Base-by-base conservation (phyloP, 2,888 invertebrate genomes). In the Drosophila percnosoma region DNA sequence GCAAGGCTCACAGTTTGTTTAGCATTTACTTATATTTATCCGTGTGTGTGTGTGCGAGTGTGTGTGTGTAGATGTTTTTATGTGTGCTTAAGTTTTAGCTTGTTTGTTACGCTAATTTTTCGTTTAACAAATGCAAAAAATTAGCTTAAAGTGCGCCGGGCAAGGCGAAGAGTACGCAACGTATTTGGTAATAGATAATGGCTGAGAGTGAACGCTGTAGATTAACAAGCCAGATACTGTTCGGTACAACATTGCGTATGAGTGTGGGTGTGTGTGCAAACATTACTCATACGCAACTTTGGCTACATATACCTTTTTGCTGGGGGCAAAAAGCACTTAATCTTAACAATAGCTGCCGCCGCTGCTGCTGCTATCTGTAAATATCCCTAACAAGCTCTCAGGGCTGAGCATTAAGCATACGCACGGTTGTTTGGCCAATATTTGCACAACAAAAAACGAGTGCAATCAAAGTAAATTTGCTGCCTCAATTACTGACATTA, bases 1-100 rank as follows among this genome's bases (percentile, higher is more conserved):
- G 78, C 79, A 70, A 73, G 68, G 72, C 53, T 71, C 71, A 72
- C 68, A 80, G 76, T 82, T 73, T 84, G 73, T 66, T 73, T 69
- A 78, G 67, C 79, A 60, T 53, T 73, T 54, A 59, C 57, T 49
- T 67, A 7, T 61, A 6, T 21, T 42, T 21, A 42, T 21, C 42
- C 5, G 5, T 36, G 24, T 54, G 51, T 33, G 45, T 38, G 48
- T 55, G n/a, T 49, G 27, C 59, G 4, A 33, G 33, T 33, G 10
- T 65, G 51, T 38, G 42, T 62, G 40, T 33, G 45, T 38, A 51
- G 36, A 49, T 36, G 59, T 55, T 27, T 54, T 31, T 63, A 42
- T 63, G 57, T 65, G 34, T 65, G 64, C 36, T 64, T 31, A 49
- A 51, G 49, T 67, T 62, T 75, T 62, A 51, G 52, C 33, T 61